phyloP scores from a whole-genome alignment of 1,140 invertebrate species.

The Maniola jurtina region DNA sequence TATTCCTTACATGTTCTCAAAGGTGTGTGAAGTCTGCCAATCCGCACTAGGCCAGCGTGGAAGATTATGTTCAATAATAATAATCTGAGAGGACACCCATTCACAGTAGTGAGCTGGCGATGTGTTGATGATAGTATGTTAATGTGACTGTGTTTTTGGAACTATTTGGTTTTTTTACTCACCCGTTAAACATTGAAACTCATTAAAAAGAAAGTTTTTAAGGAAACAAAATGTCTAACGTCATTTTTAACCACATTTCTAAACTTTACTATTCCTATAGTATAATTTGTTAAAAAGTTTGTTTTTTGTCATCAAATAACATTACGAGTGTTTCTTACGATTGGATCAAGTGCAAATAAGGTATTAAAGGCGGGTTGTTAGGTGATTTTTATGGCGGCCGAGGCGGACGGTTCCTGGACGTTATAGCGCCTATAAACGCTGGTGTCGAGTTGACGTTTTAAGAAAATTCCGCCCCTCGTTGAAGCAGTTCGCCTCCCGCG shows the following conservation, averaged over 20 bases:
- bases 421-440: slow-evolving; percentile 70
- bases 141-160: too few species aligned
- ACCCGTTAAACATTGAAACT: too few species aligned
- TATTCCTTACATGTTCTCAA: too few species aligned
- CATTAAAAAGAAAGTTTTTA: too few species aligned
- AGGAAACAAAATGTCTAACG: too few species aligned
- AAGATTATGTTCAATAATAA: too few species aligned
- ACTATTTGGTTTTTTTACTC: too few species aligned
- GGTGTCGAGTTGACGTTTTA: slow-evolving; percentile 68
- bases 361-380: slow-evolving; percentile 34
- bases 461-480: slow-evolving; percentile 57
- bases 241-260: not conserved
- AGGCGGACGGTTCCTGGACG: slow-evolving; percentile 57
- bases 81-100: too few species aligned
- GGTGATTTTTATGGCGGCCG: slow-evolving; percentile 66
- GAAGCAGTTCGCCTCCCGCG: slow-evolving; percentile 44
- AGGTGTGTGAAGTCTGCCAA: too few species aligned
- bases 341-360: slow-evolving; percentile 26
- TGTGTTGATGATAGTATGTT: too few species aligned
- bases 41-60: too few species aligned
- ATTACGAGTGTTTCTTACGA: slow-evolving; percentile 17
- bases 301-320: slow-evolving; percentile 1
- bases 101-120: too few species aligned
- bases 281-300: not conserved
- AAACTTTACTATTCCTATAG: not conserved